Percentiles rank a stretch among this genome's conserved stretches.
phyloP scores from a whole-genome alignment of 2,113 vertebrate genomes.

The Terrapene triunguis region DNA sequence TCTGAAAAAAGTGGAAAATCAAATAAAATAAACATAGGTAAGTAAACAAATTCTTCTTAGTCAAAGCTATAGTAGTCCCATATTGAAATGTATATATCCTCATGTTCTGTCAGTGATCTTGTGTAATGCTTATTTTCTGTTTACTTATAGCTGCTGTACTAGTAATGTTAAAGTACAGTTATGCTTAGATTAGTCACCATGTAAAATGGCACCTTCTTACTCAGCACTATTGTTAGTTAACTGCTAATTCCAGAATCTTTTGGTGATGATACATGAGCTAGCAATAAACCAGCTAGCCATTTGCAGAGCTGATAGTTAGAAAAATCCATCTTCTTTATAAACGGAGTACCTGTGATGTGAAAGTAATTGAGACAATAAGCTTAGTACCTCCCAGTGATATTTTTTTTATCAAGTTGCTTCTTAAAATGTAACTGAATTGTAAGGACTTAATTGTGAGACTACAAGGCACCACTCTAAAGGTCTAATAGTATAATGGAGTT shows the following conservation, averaged over 20 bases:
- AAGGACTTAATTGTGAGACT: not conserved
- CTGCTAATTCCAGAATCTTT: not conserved
- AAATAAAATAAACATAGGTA: conserved; percentile 73
- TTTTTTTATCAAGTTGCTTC: not conserved
- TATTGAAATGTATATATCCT: not conserved
- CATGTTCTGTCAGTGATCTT: not conserved
- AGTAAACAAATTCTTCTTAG: conserved; percentile 38
- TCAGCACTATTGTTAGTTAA: not conserved
- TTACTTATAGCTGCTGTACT: not conserved
- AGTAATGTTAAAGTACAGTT: not conserved
- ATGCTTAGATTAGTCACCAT: not conserved
- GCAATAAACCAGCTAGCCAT: not conserved
- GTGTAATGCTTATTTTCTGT: not conserved
- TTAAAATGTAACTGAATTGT: not conserved
- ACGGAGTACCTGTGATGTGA: not conserved
- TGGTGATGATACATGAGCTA: not conserved
- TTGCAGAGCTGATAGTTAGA: not conserved
- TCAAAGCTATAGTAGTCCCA: not conserved
- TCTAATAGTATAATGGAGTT: not conserved
- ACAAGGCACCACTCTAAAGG: not conserved
- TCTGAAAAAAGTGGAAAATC: conserved; percentile 59
- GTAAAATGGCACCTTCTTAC: not conserved
- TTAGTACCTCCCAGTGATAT: not conserved
- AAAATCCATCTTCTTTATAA: not conserved
- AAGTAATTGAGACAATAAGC: not conserved